Evolutionary conservation across 1,140 invertebrate genomes (phyloP).

Genomic region (Gonioctena quinquepunctata): DNA sequence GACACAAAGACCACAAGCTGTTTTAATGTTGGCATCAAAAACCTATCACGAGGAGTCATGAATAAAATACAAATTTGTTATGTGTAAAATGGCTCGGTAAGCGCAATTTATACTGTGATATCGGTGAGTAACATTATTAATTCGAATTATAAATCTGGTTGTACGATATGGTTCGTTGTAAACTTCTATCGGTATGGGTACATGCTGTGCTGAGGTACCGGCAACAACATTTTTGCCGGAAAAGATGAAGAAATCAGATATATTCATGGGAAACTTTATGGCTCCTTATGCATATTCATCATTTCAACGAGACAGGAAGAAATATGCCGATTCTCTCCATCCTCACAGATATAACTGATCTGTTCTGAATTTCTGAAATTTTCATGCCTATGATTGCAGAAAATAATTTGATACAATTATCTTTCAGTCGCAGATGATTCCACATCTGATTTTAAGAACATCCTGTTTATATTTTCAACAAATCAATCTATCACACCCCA

Average conservation of each 20-base stretch:
- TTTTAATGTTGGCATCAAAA: conserved; percentile 35
- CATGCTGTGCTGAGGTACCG: conserved; percentile 33
- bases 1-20: conserved; percentile 28
- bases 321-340: no score
- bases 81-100: conserved; percentile 33
- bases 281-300: conserved; percentile 11
- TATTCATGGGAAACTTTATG: conserved; percentile 22
- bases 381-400: no score
- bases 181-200: conserved; percentile 10
- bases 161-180: conserved; percentile 23
- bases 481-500: no score
- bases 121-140: conserved; percentile 35
- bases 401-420: no score
- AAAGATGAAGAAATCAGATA: conserved; percentile 24
- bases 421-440: no score
- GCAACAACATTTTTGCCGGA: conserved; percentile 27
- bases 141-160: conserved; percentile 35
- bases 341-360: no score
- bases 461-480: no score
- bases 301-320: no score
- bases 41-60: conserved; percentile 39
- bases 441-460: no score
- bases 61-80: conserved; percentile 46
- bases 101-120: conserved; percentile 17
- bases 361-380: no score